phyloP scores from a whole-genome alignment of 2,113 vertebrate species.

The Anthoscopus minutus region DNA sequence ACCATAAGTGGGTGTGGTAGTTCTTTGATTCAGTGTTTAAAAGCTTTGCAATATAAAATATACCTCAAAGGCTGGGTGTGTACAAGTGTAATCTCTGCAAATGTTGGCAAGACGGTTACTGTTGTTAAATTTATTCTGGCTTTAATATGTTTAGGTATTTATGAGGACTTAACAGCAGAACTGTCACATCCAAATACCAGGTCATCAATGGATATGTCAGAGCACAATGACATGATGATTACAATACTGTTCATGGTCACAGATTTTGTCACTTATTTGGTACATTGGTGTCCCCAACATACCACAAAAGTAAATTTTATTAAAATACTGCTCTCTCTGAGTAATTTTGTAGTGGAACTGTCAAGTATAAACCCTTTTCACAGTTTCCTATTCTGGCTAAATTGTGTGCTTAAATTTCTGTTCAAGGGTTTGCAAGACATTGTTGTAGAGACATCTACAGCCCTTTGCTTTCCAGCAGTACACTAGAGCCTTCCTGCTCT shows the following conservation, averaged over 20 bases:
- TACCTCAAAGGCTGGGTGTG: neutral
- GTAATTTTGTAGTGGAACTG: neutral
- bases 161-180: neutral
- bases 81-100: neutral
- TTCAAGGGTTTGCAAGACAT: neutral
- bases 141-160: neutral
- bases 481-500: neutral
- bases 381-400: neutral
- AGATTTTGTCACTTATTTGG: neutral
- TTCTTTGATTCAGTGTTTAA: neutral
- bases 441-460: neutral
- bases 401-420: neutral
- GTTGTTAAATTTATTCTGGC: neutral
- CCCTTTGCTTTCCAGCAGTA: neutral
- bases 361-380: neutral
- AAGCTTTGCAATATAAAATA: neutral
- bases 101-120: neutral
- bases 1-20: neutral
- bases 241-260: neutral
- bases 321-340: neutral
- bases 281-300: neutral
- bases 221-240: neutral
- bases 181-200: neutral
- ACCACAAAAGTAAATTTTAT: neutral
- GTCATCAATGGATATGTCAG: neutral